Evolutionary conservation across 1,140 invertebrate species (phyloP), one percentile per base, ranked within the genome.

Genomic region (Halictus rubicundus): DNA sequence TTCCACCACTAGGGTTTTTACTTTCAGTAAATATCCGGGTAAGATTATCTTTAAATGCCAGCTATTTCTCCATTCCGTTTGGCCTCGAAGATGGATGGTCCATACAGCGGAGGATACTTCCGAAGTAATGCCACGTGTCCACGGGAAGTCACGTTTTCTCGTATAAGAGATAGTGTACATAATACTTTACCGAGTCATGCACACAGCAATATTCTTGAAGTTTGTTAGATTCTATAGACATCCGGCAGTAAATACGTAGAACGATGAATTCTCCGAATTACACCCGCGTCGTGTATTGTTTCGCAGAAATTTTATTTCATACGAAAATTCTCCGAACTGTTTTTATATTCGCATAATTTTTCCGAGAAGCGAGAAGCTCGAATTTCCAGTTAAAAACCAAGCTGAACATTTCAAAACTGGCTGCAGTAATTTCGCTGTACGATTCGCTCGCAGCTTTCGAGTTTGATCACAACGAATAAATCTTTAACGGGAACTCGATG

Each of bases 121-220:
- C 66, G 63, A 63, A 80, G 78, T 85, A 85, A 85, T 85, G 72
- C 83, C 71, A 27, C 69, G 72, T 80, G 83, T 82, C 68, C 79
- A 52, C 69, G 80, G 61, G 68, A 71, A 84, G 83, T 85, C 83
- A 85, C 83, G 83, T 85, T 75, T 75, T 42, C 81, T 42, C 63
- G 57, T 69, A 68, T 54, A 78, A 68, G 68, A 66, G 66, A 80
- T 76, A 69, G 59, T 76, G 61, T 72, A 70, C 60, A 84, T 57
- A 78, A 42, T 83, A 84, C 72, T 68, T 75, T 80, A 76, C 80
- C 79, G 49, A 75, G 63, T 46, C 27, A 25, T 59, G 39, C 54
- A 68, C 27, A 27, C 71, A 63, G 39, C 59, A 37, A 73, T 42
- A 60, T 74, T 32, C 23, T 42, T 25, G 46, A 73, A 78, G 39